phyloP scores from a whole-genome alignment of 2,113 vertebrate species.

The Chloebia gouldiae region DNA sequence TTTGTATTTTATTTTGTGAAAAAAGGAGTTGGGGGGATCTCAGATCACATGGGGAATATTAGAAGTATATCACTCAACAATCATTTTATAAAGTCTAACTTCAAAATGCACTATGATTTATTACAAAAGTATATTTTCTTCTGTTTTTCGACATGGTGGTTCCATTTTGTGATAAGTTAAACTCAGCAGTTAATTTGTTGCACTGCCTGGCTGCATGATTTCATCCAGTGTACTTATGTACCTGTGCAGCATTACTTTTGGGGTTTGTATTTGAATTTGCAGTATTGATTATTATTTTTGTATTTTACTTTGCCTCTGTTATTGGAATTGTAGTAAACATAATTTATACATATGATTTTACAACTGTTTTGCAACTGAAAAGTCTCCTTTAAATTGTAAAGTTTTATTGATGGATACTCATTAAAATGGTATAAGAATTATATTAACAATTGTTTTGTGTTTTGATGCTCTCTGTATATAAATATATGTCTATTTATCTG shows the following conservation, averaged over 20 bases:
- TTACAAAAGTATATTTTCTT: conserved; percentile 60
- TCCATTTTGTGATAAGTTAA: conserved; percentile 65
- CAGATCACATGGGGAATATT: conserved; percentile 46
- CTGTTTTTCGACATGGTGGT: conserved; percentile 55
- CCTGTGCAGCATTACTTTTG: conserved; percentile 65
- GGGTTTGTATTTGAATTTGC: conserved; percentile 72
- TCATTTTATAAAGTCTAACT: conserved; percentile 62
- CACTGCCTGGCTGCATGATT: conserved; percentile 64
- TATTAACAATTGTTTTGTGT: conserved; percentile 71
- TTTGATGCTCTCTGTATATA: conserved; percentile 67
- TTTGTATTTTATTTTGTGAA: conserved; percentile 52
- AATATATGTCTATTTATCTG: conserved; percentile 67
- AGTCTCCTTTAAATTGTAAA: conserved; percentile 69
- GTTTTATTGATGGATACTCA: conserved; percentile 68
- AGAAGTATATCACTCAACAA: conserved; percentile 62
- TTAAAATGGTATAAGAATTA: conserved; percentile 72
- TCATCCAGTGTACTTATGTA: conserved; percentile 61
- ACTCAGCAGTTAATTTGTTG: conserved; percentile 66
- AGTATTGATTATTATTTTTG: conserved; percentile 71
- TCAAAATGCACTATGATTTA: conserved; percentile 68
- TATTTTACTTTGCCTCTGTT: conserved; percentile 70
- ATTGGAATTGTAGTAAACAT: conserved; percentile 68
- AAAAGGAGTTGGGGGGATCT: conserved; percentile 48
- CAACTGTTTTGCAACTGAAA: conserved; percentile 70
- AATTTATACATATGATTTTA: conserved; percentile 73